Base-by-base conservation (phyloP, 35 echinoderm and acorn worm species). In the Ptychodera flava region DNA sequence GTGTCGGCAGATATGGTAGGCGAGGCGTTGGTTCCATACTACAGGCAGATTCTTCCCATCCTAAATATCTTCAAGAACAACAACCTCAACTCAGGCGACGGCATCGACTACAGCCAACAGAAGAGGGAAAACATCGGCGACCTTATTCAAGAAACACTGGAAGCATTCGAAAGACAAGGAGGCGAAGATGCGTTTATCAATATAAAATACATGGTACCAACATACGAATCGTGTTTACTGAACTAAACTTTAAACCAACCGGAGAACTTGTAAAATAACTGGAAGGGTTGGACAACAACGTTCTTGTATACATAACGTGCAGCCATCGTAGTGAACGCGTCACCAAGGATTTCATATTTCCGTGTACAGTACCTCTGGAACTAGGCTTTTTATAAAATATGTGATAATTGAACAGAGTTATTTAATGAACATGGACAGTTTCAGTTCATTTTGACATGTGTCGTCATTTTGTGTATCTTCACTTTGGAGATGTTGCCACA, bases 151-250 rank as follows among this genome's bases (percentile, higher is more conserved):
- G 96, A 99, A 85, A 92, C 90, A 1, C 84, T 99, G 45, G 92
- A 90, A 84, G 92, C 92, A 6, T 94, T 99, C 89, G 96, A 99
- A 88, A 89, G 35, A 33, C 80, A 98, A 36, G 95, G 95, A 16
- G 95, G 95, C 16, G 90, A 92, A 30, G 95, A 98, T 86, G 95
- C 95, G 34, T 98, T 94, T 88, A 98, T 98, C 77, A 98, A 98
- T 78, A 98, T 98, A 52, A 98, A 98, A 84, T 98, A 98, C 83
- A 98, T 98, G 95, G 92, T 98, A 34, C 95, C 95, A 0, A 98
- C 95, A 1, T 94, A 92, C 33, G 95, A 98, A 80, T 98, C 95
- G 28, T 90, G 85, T 22, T 35, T 94, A 32, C 87, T 97, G 33
- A 97, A 97, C 78, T 97, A 87, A 91, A 36, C 45, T 64, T n/a